phyloP scores from a whole-genome alignment of 2,888 invertebrate genomes.

The Hirudinaria manillensis region DNA sequence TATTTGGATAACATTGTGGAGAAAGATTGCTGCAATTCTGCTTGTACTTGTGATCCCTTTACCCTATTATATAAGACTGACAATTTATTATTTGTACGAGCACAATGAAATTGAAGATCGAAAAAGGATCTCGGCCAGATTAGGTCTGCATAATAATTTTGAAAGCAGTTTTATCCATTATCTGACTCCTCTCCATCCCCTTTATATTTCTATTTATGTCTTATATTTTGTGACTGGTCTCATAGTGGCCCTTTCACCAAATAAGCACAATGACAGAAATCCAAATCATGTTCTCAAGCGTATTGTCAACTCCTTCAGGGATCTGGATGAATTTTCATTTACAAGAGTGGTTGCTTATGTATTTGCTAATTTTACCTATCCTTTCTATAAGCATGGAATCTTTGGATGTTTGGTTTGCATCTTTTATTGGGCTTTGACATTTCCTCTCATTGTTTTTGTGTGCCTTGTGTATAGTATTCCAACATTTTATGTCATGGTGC shows the following conservation, averaged over 20 bases:
- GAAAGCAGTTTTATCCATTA: conserved; percentile 46
- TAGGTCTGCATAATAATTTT: conserved; percentile 41
- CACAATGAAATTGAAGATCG: conserved; percentile 44
- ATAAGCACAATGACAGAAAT: conserved; percentile 36
- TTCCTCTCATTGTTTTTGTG: conserved; percentile 44
- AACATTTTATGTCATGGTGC: conserved; percentile 46
- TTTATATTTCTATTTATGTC: conserved; percentile 48
- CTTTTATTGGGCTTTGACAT: conserved; percentile 44
- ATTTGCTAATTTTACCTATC: conserved; percentile 45
- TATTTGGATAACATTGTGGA: conserved; percentile 39
- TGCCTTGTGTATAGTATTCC: conserved; percentile 48
- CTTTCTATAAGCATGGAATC: conserved; percentile 48
- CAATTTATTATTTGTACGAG: conserved; percentile 50
- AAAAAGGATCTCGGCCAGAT: conserved; percentile 37
- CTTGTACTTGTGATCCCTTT: conserved; percentile 46
- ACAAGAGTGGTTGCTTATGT: conserved; percentile 46
- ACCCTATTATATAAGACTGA: conserved; percentile 47
- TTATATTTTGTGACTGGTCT: conserved; percentile 46
- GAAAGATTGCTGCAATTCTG: conserved; percentile 42
- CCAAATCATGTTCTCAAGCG: conserved; percentile 42
- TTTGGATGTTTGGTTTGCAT: conserved; percentile 46
- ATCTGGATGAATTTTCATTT: conserved; percentile 47
- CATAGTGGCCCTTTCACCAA: conserved; percentile 43
- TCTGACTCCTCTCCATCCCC: conserved; percentile 47
- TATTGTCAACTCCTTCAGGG: conserved; percentile 45